Conservation (phyloP, 2,797 vertebrate genomes). For the Pseudochirops corinnae region DNA sequence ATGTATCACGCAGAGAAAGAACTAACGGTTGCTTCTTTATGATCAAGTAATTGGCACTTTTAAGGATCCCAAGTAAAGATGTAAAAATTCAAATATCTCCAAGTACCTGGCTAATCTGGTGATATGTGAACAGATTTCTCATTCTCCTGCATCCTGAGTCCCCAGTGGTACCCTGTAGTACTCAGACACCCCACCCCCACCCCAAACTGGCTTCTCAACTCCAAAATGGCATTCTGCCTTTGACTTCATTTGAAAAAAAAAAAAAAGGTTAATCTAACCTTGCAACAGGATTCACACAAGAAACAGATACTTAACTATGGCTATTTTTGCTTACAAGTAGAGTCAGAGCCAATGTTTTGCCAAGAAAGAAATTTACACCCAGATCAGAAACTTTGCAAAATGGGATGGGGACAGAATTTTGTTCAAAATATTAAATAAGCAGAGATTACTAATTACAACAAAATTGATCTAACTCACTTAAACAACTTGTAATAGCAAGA, state of each 20-base stretch:
- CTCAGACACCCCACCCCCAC: background rate
- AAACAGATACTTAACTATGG: constrained; percentile 25
- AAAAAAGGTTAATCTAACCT: constrained; percentile 35
- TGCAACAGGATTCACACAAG: constrained; percentile 22
- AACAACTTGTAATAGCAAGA: background rate
- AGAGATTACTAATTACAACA: background rate
- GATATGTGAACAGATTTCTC: background rate
- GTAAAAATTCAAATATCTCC: background rate
- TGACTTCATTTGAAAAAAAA: constrained; percentile 2
- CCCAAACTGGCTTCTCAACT: background rate
- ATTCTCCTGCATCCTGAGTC: background rate
- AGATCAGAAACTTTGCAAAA: constrained; percentile 35
- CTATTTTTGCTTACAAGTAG: constrained; percentile 35
- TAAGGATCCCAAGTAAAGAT: background rate
- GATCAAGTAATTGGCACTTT: background rate
- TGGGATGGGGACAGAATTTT: background rate
- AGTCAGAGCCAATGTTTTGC: background rate
- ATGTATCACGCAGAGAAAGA: background rate
- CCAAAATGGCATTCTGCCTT: background rate
- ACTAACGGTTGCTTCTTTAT: background rate
- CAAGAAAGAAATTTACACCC: background rate
- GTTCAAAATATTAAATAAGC: background rate
- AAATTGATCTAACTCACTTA: background rate
- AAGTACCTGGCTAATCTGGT: background rate
- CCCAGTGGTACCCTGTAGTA: background rate